Conservation (phyloP, 1,140 invertebrate genomes). For the Drosophila bocki region DNA sequence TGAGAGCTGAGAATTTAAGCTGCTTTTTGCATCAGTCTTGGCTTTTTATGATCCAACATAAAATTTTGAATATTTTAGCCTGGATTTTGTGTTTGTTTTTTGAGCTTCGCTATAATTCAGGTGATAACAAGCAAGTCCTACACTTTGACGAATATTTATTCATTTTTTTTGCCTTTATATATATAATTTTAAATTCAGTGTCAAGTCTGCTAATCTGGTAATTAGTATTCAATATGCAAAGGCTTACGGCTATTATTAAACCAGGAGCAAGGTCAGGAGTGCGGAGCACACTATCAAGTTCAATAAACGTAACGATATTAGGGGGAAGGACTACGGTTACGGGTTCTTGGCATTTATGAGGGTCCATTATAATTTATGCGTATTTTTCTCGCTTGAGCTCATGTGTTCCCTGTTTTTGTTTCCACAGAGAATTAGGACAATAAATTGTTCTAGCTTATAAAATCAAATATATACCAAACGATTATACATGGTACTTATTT, state of each 20-base stretch:
- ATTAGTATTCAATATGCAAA: constrained; percentile 5
- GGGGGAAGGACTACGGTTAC: constrained; percentile 1
- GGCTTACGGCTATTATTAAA: not conserved
- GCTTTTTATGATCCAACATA: not conserved
- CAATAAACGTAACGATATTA: constrained; percentile 26
- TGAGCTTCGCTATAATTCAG: not conserved
- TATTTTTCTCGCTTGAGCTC: constrained; percentile 3
- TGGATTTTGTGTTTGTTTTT: not conserved
- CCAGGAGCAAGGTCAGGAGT: not conserved
- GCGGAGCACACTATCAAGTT: constrained; percentile 5
- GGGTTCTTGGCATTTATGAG: constrained; percentile 33
- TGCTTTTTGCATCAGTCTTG: not conserved
- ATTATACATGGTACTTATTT: too few species aligned
- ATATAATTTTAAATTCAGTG: not conserved
- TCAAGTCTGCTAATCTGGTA: not conserved
- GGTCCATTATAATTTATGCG: constrained; percentile 35
- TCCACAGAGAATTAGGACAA: not conserved
- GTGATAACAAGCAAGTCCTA: too few species aligned
- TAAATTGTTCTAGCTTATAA: constrained; percentile 4
- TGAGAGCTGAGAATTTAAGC: constrained; percentile 16
- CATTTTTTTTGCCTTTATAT: not conserved
- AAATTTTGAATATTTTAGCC: not conserved
- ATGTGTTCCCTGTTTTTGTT: not conserved
- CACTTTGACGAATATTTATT: not conserved
- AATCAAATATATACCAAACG: too few species aligned